Evolutionary conservation across 37 sponge, comb jelly and placozoan species (phyloP), one percentile per base, ranked within the genome.

Genomic region (Aphrocallistes beatrix): DNA sequence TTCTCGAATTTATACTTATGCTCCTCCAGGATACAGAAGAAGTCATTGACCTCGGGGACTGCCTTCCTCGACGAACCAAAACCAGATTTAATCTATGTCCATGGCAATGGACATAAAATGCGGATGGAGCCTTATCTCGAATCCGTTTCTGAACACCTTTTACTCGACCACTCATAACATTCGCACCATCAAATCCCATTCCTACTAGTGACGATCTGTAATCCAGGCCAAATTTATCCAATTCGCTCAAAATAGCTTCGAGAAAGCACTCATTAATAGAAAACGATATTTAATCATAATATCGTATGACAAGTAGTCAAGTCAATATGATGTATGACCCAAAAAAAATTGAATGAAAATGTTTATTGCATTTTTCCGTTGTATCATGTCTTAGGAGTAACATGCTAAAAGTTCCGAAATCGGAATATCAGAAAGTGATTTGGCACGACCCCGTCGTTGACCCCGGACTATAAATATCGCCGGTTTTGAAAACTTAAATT

Each of bases 101-200:
- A 88, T 88, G 84, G 81, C 91, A 88, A 82, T 88, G 91, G 13
- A 91, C 85, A 84, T 91, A 88, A 37, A 82, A 38, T 37, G 87
- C 88, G 50, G 51, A 69, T 50, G 88, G 91, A 84, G 82, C 88
- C 48, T 84, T 39, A 32, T 87, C 88, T 25, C 81, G 84, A 28
- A 90, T 84, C 39, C 82, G 38, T 37, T 85, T 50, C 49, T 88
- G 88, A 32, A 91, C 88, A 82, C 88, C 91, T 36, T 85, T 51
- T 81, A 84, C 86, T 36, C 51, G 45, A 39, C 91, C 91, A 50
- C 88, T 88, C 88, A 91, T 91, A 49, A 91, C 88, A 47, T 86
- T 84, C 38, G 91, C 88, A 69, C 91, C 88, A 81, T 91, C 91
- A 84, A 86, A 91, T 84, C 91, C 88, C 87, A 42, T 42, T 13